Percentiles rank a stretch among this genome's conserved stretches.
phyloP scores from a whole-genome alignment of 2,797 vertebrate species.

The Odontamblyopus rebecca region DNA sequence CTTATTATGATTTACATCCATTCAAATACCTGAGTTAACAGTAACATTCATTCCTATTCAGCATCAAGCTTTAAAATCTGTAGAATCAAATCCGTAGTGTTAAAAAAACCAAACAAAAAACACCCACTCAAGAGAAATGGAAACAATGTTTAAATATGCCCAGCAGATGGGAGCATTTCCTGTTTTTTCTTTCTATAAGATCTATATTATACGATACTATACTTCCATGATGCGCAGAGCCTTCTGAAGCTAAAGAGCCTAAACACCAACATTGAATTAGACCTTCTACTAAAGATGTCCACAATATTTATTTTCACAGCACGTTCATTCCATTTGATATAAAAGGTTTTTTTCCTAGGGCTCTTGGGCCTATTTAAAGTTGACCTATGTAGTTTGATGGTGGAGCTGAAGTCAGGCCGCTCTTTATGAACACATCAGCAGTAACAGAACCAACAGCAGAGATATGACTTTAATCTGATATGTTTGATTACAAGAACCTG shows the following conservation, averaged over 20 bases:
- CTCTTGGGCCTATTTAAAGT: not conserved
- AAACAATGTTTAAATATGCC: not conserved
- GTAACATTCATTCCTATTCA: no score
- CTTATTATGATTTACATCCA: no score
- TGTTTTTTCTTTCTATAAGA: not conserved
- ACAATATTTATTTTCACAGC: not conserved
- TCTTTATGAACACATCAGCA: not conserved
- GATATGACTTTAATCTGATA: conserved; percentile 4
- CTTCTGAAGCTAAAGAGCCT: not conserved
- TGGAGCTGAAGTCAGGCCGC: conserved; percentile 16
- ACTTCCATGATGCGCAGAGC: no score
- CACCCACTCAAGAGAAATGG: not conserved
- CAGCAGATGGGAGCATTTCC: conserved; percentile 57
- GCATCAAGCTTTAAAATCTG: no score
- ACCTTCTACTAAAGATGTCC: not conserved
- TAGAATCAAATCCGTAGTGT: no score
- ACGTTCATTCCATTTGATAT: not conserved
- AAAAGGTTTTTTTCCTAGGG: not conserved
- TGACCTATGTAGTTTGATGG: conserved; percentile 20
- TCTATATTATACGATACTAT: no score
- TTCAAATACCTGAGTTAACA: no score
- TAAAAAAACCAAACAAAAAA: no score
- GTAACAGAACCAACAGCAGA: conserved; percentile 20
- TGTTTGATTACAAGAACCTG: not conserved
- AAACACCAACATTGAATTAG: not conserved